Evolutionary conservation across 2,113 vertebrate species (phyloP).

Genomic region (Heterocephalus glaber): DNA sequence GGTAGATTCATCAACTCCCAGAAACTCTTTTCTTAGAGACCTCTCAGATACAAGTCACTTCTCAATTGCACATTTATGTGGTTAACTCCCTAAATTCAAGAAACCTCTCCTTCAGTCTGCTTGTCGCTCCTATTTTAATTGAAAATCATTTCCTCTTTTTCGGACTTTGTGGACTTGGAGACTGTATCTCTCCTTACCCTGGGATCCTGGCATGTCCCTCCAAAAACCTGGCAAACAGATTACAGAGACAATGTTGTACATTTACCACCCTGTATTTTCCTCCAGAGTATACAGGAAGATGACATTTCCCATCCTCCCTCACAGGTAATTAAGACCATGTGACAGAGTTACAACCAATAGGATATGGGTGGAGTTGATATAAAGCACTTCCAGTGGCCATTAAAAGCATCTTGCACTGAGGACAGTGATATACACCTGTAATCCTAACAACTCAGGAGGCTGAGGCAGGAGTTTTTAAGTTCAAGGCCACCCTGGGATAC

Average conservation of each 20-base stretch:
- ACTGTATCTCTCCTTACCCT: not conserved
- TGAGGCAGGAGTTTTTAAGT: not conserved
- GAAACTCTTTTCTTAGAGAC: not conserved
- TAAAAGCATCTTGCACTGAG: not conserved
- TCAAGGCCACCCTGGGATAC: not conserved
- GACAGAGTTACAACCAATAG: not conserved
- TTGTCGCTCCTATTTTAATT: not conserved
- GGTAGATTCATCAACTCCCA: not conserved
- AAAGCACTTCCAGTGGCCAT: not conserved
- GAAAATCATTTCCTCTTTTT: not conserved
- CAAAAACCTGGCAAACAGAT: not conserved
- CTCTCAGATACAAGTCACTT: not conserved
- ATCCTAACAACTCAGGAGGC: not conserved
- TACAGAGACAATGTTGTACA: not conserved
- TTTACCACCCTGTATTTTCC: not conserved
- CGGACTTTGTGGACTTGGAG: not conserved
- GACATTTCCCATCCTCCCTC: not conserved
- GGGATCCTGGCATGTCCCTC: not conserved
- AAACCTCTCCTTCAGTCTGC: constrained; percentile 20
- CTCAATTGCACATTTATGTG: not conserved
- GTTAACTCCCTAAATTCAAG: constrained; percentile 6
- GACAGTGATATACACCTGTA: not conserved
- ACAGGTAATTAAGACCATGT: not conserved
- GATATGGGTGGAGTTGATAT: not conserved
- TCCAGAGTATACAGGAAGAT: not conserved